Percentiles rank a stretch among this genome's conserved stretches.
These are phyloP conservation scores for Tragelaphus scriptus DNA, from an alignment of 2,113 vertebrate genomes.

Conservation along the genomic window DNA sequence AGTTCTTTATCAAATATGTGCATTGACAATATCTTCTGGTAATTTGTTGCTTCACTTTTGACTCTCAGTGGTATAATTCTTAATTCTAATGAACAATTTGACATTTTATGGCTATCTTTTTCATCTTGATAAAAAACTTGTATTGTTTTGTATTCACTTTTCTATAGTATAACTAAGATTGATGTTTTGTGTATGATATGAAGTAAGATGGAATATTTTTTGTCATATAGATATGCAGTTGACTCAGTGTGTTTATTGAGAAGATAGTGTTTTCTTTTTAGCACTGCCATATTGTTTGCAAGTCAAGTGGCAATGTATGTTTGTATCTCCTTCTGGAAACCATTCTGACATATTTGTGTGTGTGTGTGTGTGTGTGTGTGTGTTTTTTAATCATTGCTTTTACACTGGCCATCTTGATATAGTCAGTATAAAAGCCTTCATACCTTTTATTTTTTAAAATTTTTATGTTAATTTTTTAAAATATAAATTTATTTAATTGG, in stretches of 20 bases:
- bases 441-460: neutral
- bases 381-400: neutral
- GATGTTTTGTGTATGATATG: neutral
- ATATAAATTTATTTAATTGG: no score
- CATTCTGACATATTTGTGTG: neutral
- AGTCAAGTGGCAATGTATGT: neutral
- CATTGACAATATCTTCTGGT: neutral
- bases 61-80: neutral
- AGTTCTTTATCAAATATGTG: neutral
- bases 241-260: neutral
- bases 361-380: accelerated
- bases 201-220: neutral
- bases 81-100: neutral
- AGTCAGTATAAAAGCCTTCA: neutral
- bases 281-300: neutral
- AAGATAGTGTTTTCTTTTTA: neutral
- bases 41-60: neutral
- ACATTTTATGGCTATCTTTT: neutral
- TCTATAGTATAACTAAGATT: neutral
- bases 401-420: neutral
- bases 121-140: neutral
- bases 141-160: neutral
- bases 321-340: neutral
- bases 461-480: no score
- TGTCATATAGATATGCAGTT: neutral